Base-by-base conservation (phyloP, 2,888 invertebrate species). In the Aphidius colemani region DNA sequence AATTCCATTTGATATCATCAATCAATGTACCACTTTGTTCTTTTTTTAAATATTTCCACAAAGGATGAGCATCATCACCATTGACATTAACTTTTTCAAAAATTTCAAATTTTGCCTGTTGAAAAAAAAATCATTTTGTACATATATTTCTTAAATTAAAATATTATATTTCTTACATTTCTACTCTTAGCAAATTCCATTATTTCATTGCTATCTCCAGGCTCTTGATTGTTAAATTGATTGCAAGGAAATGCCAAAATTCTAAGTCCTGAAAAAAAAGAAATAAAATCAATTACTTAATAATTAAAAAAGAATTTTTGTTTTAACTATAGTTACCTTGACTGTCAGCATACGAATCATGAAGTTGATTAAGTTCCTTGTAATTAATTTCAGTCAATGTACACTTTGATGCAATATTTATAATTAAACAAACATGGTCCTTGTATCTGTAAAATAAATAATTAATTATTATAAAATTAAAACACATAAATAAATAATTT, bases 221-320 rank as follows among this genome's bases (percentile, higher is more conserved):
- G 89, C 74, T 90, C 90, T 75, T 91, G 88, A 0, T 88, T 87
- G 39, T 86, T 88, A 75, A 95, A 95, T 79, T 95, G 94, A 80
- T 95, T 94, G 83, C 94, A 94, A 0, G 95, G 95, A 80, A 95
- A 95, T 2, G 90, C 94, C 66, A 94, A 85, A 72, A 95, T 92
- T 71, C 87, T 86, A 49, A 95, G 83, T 67, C 94, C 89, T 87
- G n/a, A 84, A 30, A 65, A 61, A 61, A 30, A 30, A 18, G 13
- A 13, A 30, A 46, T 13, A 60, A 43, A 53, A 61, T 60, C 3
- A 6, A 9, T 30, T 18, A 18, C 2, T 18, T 18, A 18, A 18
- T 18, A 18, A 18, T 18, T 18, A 18, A 18, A 18, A 13, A 18
- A 18, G 1, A 18, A 18, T 18, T 18, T 18, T 18, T 18, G 13